These are phyloP conservation scores for Anagyrus pseudococci DNA, from an alignment of 2,888 invertebrate species.

Conservation along the genomic window DNA sequence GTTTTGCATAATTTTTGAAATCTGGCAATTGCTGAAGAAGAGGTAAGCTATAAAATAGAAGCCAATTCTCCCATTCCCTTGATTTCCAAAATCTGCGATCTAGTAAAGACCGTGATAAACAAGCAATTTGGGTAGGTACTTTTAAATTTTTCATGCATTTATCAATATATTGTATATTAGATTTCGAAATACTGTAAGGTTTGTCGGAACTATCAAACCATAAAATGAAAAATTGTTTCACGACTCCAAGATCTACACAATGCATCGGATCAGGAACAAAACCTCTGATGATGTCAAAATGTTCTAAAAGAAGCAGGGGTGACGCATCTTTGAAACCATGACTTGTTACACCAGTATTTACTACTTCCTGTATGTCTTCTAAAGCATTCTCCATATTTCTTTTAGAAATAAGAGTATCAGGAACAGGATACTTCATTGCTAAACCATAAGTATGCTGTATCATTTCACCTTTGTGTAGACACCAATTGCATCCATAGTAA, in stretches of 20 bases:
- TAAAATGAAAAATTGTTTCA: slow-evolving; percentile 8
- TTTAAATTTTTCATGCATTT: not conserved
- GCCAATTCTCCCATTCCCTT: slow-evolving; percentile 29
- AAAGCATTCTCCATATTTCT: too few species aligned
- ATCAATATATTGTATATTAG: slow-evolving; percentile 1
- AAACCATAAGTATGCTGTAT: not conserved
- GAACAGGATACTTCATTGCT: not conserved
- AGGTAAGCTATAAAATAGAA: slow-evolving; percentile 24
- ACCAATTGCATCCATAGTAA: slow-evolving; percentile 15
- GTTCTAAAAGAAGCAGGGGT: too few species aligned
- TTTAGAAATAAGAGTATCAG: not conserved
- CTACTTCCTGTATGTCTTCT: too few species aligned
- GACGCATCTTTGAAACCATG: too few species aligned
- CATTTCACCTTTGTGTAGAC: slow-evolving; percentile 1
- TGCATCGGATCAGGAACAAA: slow-evolving; percentile 16
- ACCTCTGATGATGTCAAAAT: not conserved
- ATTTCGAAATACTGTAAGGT: too few species aligned
- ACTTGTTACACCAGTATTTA: too few species aligned
- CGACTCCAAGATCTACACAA: not conserved
- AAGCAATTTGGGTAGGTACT: slow-evolving; percentile 1
- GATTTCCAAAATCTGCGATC: slow-evolving; percentile 25
- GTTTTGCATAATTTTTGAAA: not conserved
- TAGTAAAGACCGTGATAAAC: slow-evolving; percentile 1
- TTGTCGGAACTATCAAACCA: too few species aligned
- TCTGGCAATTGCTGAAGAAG: not conserved